Percentiles rank a stretch among this genome's conserved stretches.
phyloP scores from a whole-genome alignment of 2,797 vertebrate genomes.

The Meriones psammophilus region DNA sequence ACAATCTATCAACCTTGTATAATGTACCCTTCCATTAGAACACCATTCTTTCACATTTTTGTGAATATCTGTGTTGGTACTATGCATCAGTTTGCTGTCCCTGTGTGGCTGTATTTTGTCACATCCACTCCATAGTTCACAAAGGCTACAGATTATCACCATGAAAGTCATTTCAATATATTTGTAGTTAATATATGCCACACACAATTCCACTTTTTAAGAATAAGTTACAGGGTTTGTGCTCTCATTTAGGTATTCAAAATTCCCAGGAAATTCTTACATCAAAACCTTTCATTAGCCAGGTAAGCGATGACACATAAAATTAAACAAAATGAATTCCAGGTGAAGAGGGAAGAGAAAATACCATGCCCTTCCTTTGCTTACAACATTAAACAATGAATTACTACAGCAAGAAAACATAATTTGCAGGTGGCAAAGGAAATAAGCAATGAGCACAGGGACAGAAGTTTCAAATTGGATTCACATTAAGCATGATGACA shows the following conservation, averaged over 20 bases:
- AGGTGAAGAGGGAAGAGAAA: neutral
- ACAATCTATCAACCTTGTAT: slow-evolving; percentile 51
- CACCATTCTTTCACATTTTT: neutral
- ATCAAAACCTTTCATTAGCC: neutral
- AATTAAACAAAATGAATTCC: neutral
- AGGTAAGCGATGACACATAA: neutral
- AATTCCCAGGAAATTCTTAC: neutral
- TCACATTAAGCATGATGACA: slow-evolving; percentile 14
- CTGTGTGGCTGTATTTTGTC: neutral
- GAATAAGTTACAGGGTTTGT: neutral
- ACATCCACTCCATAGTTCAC: neutral
- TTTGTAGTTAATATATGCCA: neutral
- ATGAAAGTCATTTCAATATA: neutral
- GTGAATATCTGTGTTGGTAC: neutral
- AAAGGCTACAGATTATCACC: neutral
- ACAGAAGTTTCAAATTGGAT: neutral
- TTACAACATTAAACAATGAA: neutral
- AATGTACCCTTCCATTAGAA: neutral
- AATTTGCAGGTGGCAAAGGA: neutral
- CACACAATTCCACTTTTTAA: neutral
- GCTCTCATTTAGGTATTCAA: neutral
- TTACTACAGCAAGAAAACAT: neutral
- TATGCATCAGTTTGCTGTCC: neutral
- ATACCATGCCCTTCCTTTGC: neutral
- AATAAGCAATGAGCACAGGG: neutral